Evolutionary conservation across 2,888 invertebrate species (phyloP), one percentile per base, ranked within the genome.

Genomic region (Acrobasis suavella): DNA sequence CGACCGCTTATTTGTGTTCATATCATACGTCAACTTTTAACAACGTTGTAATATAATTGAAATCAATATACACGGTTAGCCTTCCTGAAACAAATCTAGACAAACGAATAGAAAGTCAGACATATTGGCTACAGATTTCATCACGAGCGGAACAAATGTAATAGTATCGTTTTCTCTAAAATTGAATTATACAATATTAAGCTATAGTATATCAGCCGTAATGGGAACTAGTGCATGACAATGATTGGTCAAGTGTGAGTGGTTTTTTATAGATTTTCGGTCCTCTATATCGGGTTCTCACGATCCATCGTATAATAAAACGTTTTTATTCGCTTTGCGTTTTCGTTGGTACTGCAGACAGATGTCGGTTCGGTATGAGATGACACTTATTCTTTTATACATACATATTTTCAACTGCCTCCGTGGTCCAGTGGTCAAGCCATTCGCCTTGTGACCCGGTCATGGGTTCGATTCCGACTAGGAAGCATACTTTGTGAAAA

Each of bases 141-240:
- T 64, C 71, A 74, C 67, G 69, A 62, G 55, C 74, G 74, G 75
- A 75, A 75, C 69, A 65, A 67, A 70, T 63, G 68, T 62, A 61
- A 65, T 52, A 65, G 68, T 79, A 75, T 81, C 73, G 68, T 73
- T 75, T 80, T 73, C 75, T 76, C 74, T 73, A 64, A 71, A 75
- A 73, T 67, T 64, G 62, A 73, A 77, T 81, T 81, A 81, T 78
- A 81, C 77, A 82, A 80, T 72, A 68, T 70, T 71, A 72, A 64
- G 67, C 70, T 73, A 74, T 76, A 72, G 69, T 77, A 67, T 75
- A 72, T 73, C 74, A 75, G 66, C 72, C 72, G 67, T 65, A 67
- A 73, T 76, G 65, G 54, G 65, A 81, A 83, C 67, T 78, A 72
- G 83, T 72, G 83, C 83, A 68, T 79, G 74, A 80, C 66, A 66